These are phyloP conservation scores for Conus ventricosus DNA, from an alignment of 1,140 invertebrate species.

Conservation along the genomic window DNA sequence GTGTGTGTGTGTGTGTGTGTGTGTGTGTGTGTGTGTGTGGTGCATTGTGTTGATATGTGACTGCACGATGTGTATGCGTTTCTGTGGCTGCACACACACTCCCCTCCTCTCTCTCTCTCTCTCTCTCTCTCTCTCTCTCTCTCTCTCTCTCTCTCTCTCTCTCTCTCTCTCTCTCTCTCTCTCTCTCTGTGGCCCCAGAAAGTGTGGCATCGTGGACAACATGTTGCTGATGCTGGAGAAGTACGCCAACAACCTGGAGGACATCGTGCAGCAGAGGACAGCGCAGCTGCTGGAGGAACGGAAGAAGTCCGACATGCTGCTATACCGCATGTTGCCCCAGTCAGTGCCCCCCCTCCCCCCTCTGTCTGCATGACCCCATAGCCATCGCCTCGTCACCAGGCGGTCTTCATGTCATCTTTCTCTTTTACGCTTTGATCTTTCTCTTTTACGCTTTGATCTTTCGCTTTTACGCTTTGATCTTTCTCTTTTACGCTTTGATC, in stretches of 20 bases:
- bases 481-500: too few relatives aligned
- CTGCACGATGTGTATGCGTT: background rate
- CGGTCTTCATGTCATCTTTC: too few relatives aligned
- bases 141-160: too few relatives aligned
- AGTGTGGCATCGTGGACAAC: constrained; percentile 2
- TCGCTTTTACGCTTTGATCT: too few relatives aligned
- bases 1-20: background rate
- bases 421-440: too few relatives aligned
- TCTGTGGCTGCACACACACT: background rate
- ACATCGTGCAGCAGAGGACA: constrained; percentile 75
- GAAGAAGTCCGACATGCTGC: constrained; percentile 44
- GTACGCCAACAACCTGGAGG: constrained; percentile 19
- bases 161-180: too few relatives aligned
- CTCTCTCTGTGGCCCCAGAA: background rate
- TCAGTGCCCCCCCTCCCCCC: constrained; percentile 65
- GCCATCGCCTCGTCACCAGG: too few relatives aligned
- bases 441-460: too few relatives aligned
- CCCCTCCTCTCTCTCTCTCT: too few relatives aligned
- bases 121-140: too few relatives aligned
- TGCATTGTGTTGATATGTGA: background rate
- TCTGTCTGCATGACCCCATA: too few relatives aligned
- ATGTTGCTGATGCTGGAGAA: constrained; percentile 15
- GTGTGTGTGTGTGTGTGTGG: constrained; percentile 4
- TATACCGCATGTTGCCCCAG: constrained; percentile 93
- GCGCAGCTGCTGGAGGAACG: constrained; percentile 85